A percentile compares a stretch with the other conserved stretches of the same genome.
These are phyloP conservation scores for Rapana venosa DNA, from an alignment of 2,888 invertebrate species.

Conservation along the genomic window DNA sequence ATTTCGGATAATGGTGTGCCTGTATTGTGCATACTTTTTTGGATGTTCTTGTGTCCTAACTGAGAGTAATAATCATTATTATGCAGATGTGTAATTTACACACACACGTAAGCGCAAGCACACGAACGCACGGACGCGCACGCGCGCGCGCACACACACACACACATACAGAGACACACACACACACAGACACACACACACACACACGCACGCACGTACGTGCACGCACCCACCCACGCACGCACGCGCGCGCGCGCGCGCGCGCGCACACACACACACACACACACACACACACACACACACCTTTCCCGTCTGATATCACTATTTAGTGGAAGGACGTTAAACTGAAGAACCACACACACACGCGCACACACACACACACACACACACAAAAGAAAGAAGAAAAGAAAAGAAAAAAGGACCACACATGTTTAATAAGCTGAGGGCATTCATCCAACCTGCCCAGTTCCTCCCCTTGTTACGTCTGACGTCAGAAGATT, in stretches of 20 bases:
- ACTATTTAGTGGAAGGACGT: not conserved
- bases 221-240: not conserved
- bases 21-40: too few species aligned
- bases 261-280: not conserved
- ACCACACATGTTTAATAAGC: too few species aligned
- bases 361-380: too few species aligned
- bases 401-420: too few species aligned
- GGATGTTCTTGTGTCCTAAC: too few species aligned
- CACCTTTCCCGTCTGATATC: too few species aligned
- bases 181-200: conserved; percentile 4
- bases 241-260: not conserved
- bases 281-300: not conserved
- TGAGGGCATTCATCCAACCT: too few species aligned
- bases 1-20: too few species aligned
- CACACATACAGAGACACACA: not conserved
- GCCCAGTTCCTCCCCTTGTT: too few species aligned
- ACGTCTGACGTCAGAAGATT: too few species aligned
- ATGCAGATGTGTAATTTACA: not conserved
- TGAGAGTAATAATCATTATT: too few species aligned
- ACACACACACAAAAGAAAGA: too few species aligned
- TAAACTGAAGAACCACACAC: not conserved
- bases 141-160: not conserved
- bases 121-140: not conserved
- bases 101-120: not conserved
- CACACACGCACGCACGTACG: not conserved